These are phyloP conservation scores for Sapajus apella DNA, from an alignment of 2,113 vertebrate genomes.

Conservation along the genomic window DNA sequence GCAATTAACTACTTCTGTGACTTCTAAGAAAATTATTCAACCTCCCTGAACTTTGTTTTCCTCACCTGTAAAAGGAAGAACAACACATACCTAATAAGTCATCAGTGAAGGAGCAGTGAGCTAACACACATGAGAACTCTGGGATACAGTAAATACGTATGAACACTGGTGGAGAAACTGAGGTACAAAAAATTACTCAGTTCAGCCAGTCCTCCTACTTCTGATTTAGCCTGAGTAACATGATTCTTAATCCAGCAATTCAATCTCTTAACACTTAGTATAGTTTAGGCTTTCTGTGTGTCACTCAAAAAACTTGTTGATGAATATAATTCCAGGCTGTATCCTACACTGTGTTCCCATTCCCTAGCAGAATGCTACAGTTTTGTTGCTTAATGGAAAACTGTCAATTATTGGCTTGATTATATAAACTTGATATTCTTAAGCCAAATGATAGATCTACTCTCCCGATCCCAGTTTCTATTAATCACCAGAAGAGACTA, in stretches of 20 bases:
- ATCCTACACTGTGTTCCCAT: background rate
- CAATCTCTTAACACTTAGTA: background rate
- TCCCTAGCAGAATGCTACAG: background rate
- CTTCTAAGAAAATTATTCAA: background rate
- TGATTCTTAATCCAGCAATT: background rate
- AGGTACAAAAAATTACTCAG: background rate
- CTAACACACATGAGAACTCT: accelerated
- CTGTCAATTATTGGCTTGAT: background rate
- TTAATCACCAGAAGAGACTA: conserved; percentile 44
- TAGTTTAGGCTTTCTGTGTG: background rate
- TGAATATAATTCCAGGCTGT: background rate
- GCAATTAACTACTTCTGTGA: background rate
- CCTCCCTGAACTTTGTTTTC: background rate
- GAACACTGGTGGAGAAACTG: background rate
- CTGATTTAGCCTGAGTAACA: background rate
- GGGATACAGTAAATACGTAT: accelerated
- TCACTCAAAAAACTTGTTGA: conserved; percentile 39
- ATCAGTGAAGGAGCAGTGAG: background rate
- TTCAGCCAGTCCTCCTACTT: background rate
- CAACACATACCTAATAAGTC: background rate
- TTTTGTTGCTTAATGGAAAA: background rate
- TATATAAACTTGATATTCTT: conserved; percentile 37
- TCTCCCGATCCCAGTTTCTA: background rate
- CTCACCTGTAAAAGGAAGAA: background rate
- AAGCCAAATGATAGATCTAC: background rate